A percentile compares a stretch with the other conserved stretches of the same genome.
phyloP scores from a whole-genome alignment of 2,113 vertebrate genomes.

The Neotragus moschatus region DNA sequence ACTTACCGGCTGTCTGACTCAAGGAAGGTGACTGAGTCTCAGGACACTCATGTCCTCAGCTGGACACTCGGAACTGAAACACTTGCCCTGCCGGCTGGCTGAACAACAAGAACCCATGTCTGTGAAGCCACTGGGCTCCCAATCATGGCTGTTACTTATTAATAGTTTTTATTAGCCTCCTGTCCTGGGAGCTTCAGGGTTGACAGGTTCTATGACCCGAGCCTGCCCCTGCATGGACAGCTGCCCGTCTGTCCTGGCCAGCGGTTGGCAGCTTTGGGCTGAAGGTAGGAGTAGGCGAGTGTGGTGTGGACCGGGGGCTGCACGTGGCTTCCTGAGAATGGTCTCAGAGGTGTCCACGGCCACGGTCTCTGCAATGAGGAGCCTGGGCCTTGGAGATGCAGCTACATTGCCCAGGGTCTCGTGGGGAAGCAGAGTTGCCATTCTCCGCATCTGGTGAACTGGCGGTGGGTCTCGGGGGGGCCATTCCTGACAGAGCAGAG shows the following conservation, averaged over 20 bases:
- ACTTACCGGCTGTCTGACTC: rapidly evolving
- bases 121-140: rapidly evolving
- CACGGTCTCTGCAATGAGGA: background rate
- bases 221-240: rapidly evolving
- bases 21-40: background rate
- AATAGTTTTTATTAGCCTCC: background rate
- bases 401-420: background rate
- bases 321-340: rapidly evolving
- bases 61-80: rapidly evolving
- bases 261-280: rapidly evolving
- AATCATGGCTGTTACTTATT: rapidly evolving
- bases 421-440: rapidly evolving
- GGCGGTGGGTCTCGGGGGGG: rapidly evolving
- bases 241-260: too few relatives aligned
- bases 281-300: rapidly evolving
- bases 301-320: rapidly evolving
- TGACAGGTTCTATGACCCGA: rapidly evolving
- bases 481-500: rapidly evolving
- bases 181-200: background rate
- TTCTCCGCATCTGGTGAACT: rapidly evolving
- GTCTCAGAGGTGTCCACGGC: background rate
- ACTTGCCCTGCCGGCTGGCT: rapidly evolving
- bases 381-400: background rate
- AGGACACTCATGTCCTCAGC: background rate
- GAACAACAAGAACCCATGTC: rapidly evolving